phyloP scores from a whole-genome alignment of 2,113 vertebrate genomes.

The Thermophis baileyi region DNA sequence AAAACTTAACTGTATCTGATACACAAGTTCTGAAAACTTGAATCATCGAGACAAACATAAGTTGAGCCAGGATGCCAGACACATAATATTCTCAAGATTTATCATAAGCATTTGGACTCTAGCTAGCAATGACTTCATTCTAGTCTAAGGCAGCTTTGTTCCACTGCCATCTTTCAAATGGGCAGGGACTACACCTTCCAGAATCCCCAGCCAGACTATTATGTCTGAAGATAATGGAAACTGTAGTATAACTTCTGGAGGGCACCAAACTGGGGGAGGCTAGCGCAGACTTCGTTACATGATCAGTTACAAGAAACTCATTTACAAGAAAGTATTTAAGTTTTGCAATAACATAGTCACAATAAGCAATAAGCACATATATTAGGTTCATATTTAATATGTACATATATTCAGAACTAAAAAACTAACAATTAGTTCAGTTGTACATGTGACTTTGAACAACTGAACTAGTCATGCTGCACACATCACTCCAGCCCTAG shows the following conservation, averaged over 20 bases:
- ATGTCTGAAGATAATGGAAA: neutral
- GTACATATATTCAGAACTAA: neutral
- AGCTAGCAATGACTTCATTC: neutral
- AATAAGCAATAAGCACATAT: neutral
- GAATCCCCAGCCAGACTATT: neutral
- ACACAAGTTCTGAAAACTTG: slow-evolving; percentile 33
- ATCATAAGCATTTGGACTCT: neutral
- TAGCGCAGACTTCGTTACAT: neutral
- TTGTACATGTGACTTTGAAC: neutral
- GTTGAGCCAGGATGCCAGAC: neutral
- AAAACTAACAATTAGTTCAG: neutral
- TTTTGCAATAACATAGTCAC: neutral
- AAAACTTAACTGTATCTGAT: slow-evolving; percentile 30
- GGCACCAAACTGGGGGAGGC: neutral
- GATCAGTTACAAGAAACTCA: neutral
- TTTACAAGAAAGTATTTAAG: neutral
- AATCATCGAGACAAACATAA: neutral
- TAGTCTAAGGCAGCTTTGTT: neutral
- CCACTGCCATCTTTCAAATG: neutral
- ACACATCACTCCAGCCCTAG: neutral
- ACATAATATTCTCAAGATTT: neutral
- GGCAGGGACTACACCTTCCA: neutral
- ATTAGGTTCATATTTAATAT: neutral
- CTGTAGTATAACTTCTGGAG: neutral
- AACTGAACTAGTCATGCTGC: neutral